Evolutionary conservation across 1,140 invertebrate species (phyloP), one percentile per base, ranked within the genome.

Genomic region (Anastrepha obliqua): DNA sequence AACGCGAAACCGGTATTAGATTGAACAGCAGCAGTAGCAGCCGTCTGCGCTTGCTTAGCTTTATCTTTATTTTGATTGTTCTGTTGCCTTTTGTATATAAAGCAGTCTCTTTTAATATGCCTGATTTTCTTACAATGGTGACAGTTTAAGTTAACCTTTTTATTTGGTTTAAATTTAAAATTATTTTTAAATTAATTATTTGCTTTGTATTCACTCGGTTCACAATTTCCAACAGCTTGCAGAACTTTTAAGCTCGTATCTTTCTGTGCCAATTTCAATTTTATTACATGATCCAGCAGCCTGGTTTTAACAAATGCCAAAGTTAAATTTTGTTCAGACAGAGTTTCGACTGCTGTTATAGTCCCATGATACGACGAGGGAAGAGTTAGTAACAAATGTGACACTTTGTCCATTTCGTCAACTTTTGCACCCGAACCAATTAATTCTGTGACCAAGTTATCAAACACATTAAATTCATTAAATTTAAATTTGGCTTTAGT

Each of bases 361-460:
- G 29, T 29, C 2, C 64, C 64, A 42, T 67, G 7, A 42, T 42
- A 42, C 7, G 29, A 67, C n/a, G 64, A 67, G 7, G 64, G 8
- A 3, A 67, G 29, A 42, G 29, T 42, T 9, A 67, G 64, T 7
- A 67, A 11, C 9, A 67, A 67, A 67, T 67, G 64, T 11, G 29
- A 67, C 2, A 67, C 64, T 67, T 67, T 67, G 29, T 42, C 29
- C 29, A 67, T 67, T 3, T 67, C 64, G 59, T 93, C 91, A 42
- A 94, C 67, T 89, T 93, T 92, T 13, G 90, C 90, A 9, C 92
- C 93, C 64, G 91, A 91, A 13, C 91, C 91, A n/a, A 91, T 67
- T 70, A 94, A 87, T 62, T 94, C 92, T 3, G 89, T 89, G 9
- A 93, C 91, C 62, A 93, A 59, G n/a, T 92, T 89, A 87, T 94